Evolutionary conservation across 1,140 invertebrate genomes (phyloP), one percentile per base, ranked within the genome.

Genomic region (Heliothis subflexa): DNA sequence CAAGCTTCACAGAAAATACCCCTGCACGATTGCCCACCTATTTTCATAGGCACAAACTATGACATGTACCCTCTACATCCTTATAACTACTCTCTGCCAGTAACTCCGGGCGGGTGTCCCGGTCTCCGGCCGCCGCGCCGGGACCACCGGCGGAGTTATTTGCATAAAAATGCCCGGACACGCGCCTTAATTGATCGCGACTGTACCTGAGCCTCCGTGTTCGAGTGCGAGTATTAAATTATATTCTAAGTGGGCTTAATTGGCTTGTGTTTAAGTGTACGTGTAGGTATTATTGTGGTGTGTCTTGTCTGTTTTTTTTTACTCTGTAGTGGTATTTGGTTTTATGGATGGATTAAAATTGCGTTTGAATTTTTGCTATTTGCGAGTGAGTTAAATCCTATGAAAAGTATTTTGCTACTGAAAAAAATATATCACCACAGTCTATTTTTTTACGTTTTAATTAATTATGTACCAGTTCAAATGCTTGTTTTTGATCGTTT

Each of bases 91-190:
- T 47, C 62, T 66, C 12, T 64, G 40, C 1, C 21, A 7, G 12
- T 45, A 40, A 25, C 62, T 7, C 40, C 40, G 33, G 28, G 50
- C 25, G 14, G 14, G 9, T 2, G 33, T 71, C 50, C 68, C 28
- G 21, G 16, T 12, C 52, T n/a, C 52, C 28, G 28, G 70, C 33
- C 80, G 50, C 54, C 62, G 71, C 80, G 50, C 54, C 62, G 71
- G 76, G 88, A 88, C 87, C 87, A 89, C 88, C 88, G 80, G 85
- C 78, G 84, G 78, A 61, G 25, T 45, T 84, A 90, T 90, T 90
- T 83, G 86, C 89, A 90, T 90, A 90, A 89, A 90, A 90, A 90
- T 89, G 85, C 85, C 78, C 40, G 76, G 82, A 90, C 88, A 90
- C 87, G 86, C 84, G 83, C 87, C 83, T 88, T 90, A 90, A 89